Conservation (phyloP, 2,797 vertebrate species). For the Chaunax sp. region DNA sequence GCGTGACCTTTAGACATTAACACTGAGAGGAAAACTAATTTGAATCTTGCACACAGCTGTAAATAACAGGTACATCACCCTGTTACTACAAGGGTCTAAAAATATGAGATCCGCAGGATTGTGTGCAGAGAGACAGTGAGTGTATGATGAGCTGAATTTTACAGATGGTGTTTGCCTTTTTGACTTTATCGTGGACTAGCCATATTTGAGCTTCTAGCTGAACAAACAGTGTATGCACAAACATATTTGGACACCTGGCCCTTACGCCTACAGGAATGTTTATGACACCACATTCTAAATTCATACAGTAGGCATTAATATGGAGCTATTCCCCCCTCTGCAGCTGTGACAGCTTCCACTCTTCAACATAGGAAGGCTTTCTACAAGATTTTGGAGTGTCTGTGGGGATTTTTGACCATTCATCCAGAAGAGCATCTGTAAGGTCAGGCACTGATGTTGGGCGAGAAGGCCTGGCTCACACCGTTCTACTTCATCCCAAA, state of each 20-base stretch:
- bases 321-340: too few species aligned
- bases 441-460: too few species aligned
- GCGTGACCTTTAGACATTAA: slow-evolving; percentile 63
- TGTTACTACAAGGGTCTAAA: slow-evolving; percentile 18
- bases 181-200: slow-evolving; percentile 2
- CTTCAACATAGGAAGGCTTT: too few species aligned
- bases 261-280: too few species aligned
- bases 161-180: not conserved
- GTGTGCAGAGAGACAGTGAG: not conserved
- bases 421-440: too few species aligned
- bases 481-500: too few species aligned
- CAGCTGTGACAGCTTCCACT: too few species aligned
- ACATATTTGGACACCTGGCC: not conserved
- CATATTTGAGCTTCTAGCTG: slow-evolving; percentile 1
- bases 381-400: too few species aligned
- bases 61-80: slow-evolving; percentile 38
- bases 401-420: too few species aligned
- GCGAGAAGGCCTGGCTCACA: too few species aligned
- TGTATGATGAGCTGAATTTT: not conserved
- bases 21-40: slow-evolving; percentile 52
- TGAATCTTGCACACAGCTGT: slow-evolving; percentile 65
- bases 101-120: slow-evolving; percentile 25
- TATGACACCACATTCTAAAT: too few species aligned
- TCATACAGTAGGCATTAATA: too few species aligned
- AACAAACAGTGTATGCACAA: not conserved